phyloP scores from a whole-genome alignment of 2,888 invertebrate species.

The Eupithecia vulgata region DNA sequence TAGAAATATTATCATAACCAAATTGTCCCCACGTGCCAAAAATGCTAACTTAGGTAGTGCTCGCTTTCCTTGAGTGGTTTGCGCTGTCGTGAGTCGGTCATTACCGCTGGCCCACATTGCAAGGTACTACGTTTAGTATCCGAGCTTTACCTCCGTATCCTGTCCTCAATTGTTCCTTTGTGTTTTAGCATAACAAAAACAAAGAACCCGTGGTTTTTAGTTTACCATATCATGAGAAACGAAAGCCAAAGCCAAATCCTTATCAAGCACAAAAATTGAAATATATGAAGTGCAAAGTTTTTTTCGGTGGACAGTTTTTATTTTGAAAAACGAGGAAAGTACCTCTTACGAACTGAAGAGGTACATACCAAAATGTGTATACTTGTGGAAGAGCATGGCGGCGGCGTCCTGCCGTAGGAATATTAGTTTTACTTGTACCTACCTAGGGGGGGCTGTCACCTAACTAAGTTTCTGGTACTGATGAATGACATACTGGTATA shows the following conservation, averaged over 20 bases:
- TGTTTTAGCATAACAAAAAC: conserved; percentile 39
- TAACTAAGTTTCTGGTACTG: too few relatives aligned
- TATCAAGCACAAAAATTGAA: conserved; percentile 21
- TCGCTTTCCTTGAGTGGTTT: conserved; percentile 54
- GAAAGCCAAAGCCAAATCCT: conserved; percentile 22
- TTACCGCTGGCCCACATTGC: conserved; percentile 65
- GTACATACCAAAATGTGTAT: neutral
- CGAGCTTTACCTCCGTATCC: conserved; percentile 45
- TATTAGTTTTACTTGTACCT: too few relatives aligned
- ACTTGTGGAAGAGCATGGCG: too few relatives aligned
- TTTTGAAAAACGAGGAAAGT: neutral
- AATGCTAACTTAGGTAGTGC: conserved; percentile 38
- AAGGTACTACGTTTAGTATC: conserved; percentile 50
- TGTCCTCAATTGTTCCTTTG: conserved; percentile 43
- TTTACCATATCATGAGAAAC: conserved; percentile 26
- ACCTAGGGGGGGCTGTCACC: too few relatives aligned
- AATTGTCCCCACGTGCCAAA: conserved; percentile 44
- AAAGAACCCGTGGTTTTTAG: conserved; percentile 38
- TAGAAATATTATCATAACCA: conserved; percentile 9
- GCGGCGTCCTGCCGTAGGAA: too few relatives aligned
- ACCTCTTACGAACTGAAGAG: neutral
- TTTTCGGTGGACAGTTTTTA: conserved; percentile 5
- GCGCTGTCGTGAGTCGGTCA: conserved; percentile 61
- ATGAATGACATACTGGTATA: too few relatives aligned
- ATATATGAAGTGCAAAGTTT: neutral